Evolutionary conservation across 2,888 invertebrate species (phyloP).

Genomic region (Pandemis heparana): DNA sequence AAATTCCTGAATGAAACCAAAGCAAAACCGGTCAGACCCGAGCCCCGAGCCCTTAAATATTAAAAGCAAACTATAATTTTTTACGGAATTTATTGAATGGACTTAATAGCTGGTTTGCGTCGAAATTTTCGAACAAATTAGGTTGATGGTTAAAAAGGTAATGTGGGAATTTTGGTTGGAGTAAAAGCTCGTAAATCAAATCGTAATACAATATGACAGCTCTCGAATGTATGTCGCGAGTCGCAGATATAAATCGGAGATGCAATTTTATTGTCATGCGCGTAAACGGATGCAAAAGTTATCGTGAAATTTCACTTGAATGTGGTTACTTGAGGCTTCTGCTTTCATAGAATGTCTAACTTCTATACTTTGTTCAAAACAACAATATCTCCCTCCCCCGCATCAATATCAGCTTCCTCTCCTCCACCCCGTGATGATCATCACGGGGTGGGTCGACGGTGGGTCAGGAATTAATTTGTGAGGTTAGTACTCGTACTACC

Average conservation of each 20-base stretch:
- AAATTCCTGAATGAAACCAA: constrained; percentile 44
- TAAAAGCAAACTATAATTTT: constrained; percentile 35
- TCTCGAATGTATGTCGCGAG: constrained; percentile 29
- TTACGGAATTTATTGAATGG: constrained; percentile 45
- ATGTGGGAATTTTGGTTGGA: constrained; percentile 27
- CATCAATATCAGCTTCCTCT: too few relatives aligned
- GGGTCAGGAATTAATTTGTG: too few relatives aligned
- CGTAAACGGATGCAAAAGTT: constrained; percentile 18
- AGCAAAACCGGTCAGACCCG: constrained; percentile 41
- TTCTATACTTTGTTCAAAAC: too few relatives aligned
- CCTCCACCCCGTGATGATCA: too few relatives aligned
- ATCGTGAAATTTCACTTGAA: neutral
- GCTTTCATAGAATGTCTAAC: neutral
- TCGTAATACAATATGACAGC: constrained; percentile 39
- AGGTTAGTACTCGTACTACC: too few relatives aligned
- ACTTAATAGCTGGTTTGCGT: constrained; percentile 34
- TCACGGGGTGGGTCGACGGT: too few relatives aligned
- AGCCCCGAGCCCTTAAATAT: neutral
- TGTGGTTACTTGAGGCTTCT: neutral
- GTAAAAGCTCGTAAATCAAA: constrained; percentile 41
- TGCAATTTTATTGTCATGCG: constrained; percentile 30
- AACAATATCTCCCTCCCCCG: too few relatives aligned
- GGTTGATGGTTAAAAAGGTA: constrained; percentile 34
- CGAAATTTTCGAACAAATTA: constrained; percentile 33
- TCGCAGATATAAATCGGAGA: constrained; percentile 29